phyloP scores from a whole-genome alignment of 2,113 vertebrate genomes.

The Nanorana parkeri region DNA sequence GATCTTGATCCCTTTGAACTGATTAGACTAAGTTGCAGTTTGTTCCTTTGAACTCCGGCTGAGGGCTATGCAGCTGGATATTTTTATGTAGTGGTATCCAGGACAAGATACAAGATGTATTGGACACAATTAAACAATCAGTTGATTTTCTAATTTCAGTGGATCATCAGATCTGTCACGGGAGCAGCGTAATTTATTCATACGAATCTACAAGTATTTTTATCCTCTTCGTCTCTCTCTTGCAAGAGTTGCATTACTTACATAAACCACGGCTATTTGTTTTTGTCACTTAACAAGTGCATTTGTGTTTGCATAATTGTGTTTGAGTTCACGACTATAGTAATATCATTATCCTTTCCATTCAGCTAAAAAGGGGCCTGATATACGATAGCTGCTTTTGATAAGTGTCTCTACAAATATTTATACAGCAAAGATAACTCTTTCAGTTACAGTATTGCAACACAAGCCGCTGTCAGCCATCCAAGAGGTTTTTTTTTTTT shows the following conservation, averaged over 20 bases:
- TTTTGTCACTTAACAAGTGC: slow-evolving; percentile 34
- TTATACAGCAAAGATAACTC: slow-evolving; percentile 45
- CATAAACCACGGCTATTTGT: slow-evolving; percentile 20
- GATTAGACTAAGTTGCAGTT: too few relatives aligned
- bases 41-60: too few relatives aligned
- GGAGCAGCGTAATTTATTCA: not conserved
- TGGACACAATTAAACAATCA: slow-evolving; percentile 1
- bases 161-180: not conserved
- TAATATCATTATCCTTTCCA: slow-evolving; percentile 37
- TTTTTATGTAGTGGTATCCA: too few relatives aligned
- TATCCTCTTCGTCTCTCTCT: not conserved
- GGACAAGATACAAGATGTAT: not conserved
- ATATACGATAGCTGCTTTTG: slow-evolving; percentile 25
- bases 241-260: not conserved
- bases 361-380: slow-evolving; percentile 18
- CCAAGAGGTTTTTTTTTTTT: slow-evolving; percentile 21
- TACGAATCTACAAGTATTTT: slow-evolving; percentile 9
- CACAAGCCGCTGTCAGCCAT: slow-evolving; percentile 28
- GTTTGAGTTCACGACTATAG: slow-evolving; percentile 23
- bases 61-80: too few relatives aligned
- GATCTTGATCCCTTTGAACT: too few relatives aligned
- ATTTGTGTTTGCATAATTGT: slow-evolving; percentile 47
- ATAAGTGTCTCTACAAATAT: slow-evolving; percentile 53
- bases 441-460: slow-evolving; percentile 38
- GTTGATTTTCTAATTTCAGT: not conserved